Conservation (phyloP, 2,888 invertebrate species). For the Agrochola litura region DNA sequence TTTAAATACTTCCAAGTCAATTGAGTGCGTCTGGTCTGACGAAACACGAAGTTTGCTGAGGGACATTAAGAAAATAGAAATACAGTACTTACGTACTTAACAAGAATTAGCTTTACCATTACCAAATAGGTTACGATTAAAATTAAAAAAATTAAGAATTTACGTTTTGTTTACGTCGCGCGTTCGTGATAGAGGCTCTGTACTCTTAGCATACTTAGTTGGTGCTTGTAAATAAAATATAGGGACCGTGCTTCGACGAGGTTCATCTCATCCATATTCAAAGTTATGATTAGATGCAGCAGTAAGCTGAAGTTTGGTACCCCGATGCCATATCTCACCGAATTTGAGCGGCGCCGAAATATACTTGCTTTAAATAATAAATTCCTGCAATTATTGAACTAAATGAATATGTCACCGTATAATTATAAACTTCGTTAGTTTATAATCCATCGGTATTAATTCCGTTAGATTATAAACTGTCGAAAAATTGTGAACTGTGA, state of each 20-base stretch:
- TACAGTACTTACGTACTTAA: no score
- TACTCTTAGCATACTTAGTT: not conserved
- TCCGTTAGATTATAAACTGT: no score
- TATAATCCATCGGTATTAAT: no score
- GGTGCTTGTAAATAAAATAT: not conserved
- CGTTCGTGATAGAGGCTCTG: not conserved
- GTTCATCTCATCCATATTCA: conserved; percentile 18
- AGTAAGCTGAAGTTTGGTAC: conserved; percentile 21
- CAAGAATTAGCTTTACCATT: no score
- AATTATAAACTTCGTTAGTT: no score
- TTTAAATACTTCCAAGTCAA: no score
- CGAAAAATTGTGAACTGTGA: no score
- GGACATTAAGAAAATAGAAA: no score
- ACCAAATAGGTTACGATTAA: no score
- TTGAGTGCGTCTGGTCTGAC: no score
- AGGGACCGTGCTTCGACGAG: not conserved
- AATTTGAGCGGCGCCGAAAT: conserved; percentile 11
- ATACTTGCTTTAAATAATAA: conserved; percentile 3
- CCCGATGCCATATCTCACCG: not conserved
- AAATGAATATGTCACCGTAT: no score
- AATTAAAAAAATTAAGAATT: not conserved
- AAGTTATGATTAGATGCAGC: conserved; percentile 20
- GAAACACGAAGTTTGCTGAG: no score
- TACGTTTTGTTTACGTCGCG: not conserved
- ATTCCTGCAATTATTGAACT: conserved; percentile 9